A percentile compares a stretch with the other conserved stretches of the same genome.
phyloP scores from a whole-genome alignment of 35 echinoderm and acorn worm genomes.

The Apostichopus parvimensis region DNA sequence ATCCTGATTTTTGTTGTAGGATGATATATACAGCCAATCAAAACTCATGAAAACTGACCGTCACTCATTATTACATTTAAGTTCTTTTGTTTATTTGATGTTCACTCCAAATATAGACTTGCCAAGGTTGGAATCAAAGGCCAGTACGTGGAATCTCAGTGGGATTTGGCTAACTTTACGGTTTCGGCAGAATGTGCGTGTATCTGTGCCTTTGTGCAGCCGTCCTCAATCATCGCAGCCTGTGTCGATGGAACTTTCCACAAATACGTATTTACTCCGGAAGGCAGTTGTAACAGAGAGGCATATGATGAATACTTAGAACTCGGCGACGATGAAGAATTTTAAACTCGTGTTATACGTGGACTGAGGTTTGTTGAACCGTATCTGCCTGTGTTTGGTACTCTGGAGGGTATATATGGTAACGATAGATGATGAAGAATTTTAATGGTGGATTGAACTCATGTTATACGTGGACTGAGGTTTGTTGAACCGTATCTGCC shows the following conservation, averaged over 20 bases:
- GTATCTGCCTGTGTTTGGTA: too few relatives aligned
- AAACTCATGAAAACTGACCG: too few relatives aligned
- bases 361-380: too few relatives aligned
- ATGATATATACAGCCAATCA: not conserved
- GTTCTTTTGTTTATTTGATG: not conserved
- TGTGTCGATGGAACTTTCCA: constrained; percentile 98
- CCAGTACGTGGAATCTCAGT: constrained; percentile 96
- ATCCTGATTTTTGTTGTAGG: not conserved
- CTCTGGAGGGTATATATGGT: too few relatives aligned
- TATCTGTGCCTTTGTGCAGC: constrained; percentile 87
- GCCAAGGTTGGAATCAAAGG: constrained; percentile 93
- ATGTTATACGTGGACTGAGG: too few relatives aligned
- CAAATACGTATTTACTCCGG: constrained; percentile 93
- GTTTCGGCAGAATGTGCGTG: constrained; percentile 94
- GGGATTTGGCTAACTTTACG: constrained; percentile 93
- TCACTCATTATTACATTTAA: too few relatives aligned
- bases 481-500: too few relatives aligned
- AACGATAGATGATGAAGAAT: too few relatives aligned
- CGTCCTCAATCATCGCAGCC: constrained; percentile 80
- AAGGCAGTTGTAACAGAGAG: constrained; percentile 91
- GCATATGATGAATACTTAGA: constrained; percentile 95
- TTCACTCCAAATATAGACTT: constrained; percentile 51
- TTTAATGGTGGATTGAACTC: too few relatives aligned
- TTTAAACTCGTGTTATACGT: too few relatives aligned
- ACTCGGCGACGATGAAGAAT: constrained; percentile 94